Evolutionary conservation across 2,113 vertebrate genomes (phyloP).

Genomic region (Oxyruncus cristatus): DNA sequence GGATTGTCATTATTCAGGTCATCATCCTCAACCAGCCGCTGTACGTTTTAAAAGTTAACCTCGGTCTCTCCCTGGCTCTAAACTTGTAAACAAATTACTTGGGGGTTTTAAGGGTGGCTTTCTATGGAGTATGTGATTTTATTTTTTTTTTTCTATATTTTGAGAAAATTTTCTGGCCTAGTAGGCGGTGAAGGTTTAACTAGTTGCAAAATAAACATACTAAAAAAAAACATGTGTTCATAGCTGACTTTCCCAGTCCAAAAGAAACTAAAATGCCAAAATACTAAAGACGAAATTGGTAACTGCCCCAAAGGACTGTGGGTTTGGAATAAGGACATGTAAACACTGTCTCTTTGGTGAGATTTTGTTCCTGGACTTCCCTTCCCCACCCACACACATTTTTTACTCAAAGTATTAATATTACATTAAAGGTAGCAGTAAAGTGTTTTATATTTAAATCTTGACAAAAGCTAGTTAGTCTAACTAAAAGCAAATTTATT

Average conservation of each 20-base stretch:
- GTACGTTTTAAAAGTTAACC: conserved; percentile 75
- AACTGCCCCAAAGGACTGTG: background rate
- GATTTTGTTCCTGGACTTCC: background rate
- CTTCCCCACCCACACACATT: too few relatives aligned
- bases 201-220: background rate
- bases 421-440: background rate
- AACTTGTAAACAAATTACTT: background rate
- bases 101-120: background rate
- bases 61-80: background rate
- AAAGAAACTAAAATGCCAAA: background rate
- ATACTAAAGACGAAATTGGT: background rate
- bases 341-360: background rate
- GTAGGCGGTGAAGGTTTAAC: background rate
- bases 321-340: background rate
- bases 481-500: background rate
- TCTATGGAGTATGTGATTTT: background rate
- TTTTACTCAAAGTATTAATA: background rate
- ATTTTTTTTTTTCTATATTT: background rate
- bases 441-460: background rate
- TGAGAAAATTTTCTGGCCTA: background rate
- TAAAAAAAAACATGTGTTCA: background rate
- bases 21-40: conserved; percentile 96
- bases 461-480: background rate
- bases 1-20: conserved; percentile 99
- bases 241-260: background rate